Percentiles rank a stretch among this genome's conserved stretches.
These are phyloP conservation scores for Cephalopachus bancanus DNA, from an alignment of 2,797 vertebrate genomes.

Conservation along the genomic window DNA sequence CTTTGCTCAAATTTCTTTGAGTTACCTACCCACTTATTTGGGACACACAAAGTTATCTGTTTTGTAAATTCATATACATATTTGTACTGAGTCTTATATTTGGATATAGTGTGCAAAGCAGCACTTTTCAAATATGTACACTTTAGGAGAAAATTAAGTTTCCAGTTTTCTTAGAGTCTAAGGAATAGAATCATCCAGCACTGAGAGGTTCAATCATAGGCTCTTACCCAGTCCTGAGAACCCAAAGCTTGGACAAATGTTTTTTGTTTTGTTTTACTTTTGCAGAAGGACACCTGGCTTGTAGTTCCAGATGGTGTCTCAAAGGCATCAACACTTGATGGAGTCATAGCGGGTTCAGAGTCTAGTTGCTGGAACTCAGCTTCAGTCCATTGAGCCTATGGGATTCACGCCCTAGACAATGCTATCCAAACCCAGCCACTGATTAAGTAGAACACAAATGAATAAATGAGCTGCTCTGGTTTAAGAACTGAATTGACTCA, in stretches of 20 bases:
- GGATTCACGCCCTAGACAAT: not conserved
- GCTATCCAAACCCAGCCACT: not conserved
- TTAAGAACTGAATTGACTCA: not conserved
- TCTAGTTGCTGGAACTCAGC: conserved; percentile 3
- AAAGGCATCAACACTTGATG: not conserved
- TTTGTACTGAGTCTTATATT: not conserved
- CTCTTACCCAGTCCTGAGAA: not conserved
- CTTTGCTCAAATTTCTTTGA: not conserved
- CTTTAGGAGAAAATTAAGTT: conserved; percentile 39
- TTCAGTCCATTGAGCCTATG: not conserved
- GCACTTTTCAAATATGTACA: conserved; percentile 14
- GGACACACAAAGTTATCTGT: not conserved
- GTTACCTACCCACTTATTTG: not conserved
- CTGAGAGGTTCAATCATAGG: not conserved
- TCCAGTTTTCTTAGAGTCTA: not conserved
- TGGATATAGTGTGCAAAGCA: conserved; percentile 9
- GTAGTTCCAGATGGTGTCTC: not conserved
- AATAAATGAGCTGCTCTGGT: not conserved
- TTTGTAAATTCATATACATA: conserved; percentile 32
- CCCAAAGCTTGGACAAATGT: not conserved
- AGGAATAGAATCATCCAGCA: not conserved
- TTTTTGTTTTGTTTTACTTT: not conserved
- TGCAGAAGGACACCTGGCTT: not conserved
- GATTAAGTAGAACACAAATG: not conserved
- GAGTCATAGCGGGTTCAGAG: not conserved